Conservation (phyloP, 2,113 vertebrate genomes). For the Cheilinus undulatus region DNA sequence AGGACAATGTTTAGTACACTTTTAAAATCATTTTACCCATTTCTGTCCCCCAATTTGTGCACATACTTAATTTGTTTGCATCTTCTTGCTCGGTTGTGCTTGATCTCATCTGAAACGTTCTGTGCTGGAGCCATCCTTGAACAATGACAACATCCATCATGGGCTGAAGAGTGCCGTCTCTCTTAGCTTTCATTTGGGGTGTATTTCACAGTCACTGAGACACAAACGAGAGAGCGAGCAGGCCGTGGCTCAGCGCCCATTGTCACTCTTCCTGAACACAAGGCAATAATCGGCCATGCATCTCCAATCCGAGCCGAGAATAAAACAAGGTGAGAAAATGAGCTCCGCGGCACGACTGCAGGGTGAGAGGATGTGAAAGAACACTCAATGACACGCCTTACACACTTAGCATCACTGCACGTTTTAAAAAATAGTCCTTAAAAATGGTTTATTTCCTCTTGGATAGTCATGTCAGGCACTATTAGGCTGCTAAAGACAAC, state of each 20-base stretch:
- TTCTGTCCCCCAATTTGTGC: not conserved
- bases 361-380: constrained; percentile 55
- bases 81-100: constrained; percentile 27
- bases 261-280: constrained; percentile 67
- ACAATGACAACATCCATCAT: constrained; percentile 44
- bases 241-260: constrained; percentile 44
- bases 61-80: constrained; percentile 30
- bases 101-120: constrained; percentile 27
- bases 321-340: constrained; percentile 74
- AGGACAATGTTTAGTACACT: constrained; percentile 37
- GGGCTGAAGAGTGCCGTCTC: constrained; percentile 11
- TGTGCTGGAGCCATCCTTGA: constrained; percentile 28
- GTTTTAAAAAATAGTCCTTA: not conserved
- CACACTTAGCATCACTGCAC: constrained; percentile 55
- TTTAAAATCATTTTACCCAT: constrained; percentile 2
- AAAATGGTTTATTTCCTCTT: not conserved
- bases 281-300: constrained; percentile 63
- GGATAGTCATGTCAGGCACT: constrained; percentile 4
- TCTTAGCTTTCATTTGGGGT: constrained; percentile 26
- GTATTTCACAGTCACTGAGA: constrained; percentile 55
- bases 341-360: constrained; percentile 33
- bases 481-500: constrained; percentile 20
- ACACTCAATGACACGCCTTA: constrained; percentile 58
- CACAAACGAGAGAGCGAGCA: constrained; percentile 35
- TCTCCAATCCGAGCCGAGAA: constrained; percentile 62